phyloP scores from a whole-genome alignment of 2,113 vertebrate genomes.

The Upupa epops region DNA sequence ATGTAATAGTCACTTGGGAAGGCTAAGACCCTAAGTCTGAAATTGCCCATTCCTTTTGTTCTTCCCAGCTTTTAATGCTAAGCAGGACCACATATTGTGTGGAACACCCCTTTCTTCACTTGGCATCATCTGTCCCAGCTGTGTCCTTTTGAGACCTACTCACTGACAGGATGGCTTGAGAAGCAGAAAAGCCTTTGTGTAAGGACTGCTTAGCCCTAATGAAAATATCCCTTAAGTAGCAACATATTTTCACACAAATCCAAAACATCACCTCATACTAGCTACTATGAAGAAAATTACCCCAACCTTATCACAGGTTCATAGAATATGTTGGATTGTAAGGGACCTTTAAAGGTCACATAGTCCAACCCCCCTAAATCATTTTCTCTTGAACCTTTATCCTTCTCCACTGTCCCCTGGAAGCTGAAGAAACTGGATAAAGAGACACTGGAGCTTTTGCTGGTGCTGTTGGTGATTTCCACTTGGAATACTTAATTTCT shows the following conservation, averaged over 20 bases:
- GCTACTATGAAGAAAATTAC: background rate
- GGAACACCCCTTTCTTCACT: background rate
- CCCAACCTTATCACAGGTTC: no score
- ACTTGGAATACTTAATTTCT: background rate
- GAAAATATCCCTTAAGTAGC: background rate
- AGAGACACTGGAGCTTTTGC: background rate
- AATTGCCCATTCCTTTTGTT: no score
- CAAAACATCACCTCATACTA: background rate
- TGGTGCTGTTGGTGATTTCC: background rate
- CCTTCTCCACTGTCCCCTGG: background rate
- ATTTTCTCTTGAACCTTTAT: background rate
- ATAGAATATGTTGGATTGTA: no score
- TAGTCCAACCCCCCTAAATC: no score
- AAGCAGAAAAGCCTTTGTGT: background rate
- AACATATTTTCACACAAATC: background rate
- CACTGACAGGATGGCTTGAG: background rate
- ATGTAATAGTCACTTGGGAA: no score
- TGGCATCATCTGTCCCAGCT: background rate
- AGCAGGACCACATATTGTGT: background rate
- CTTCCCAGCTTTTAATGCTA: no score
- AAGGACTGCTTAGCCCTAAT: background rate
- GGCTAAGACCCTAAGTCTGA: no score
- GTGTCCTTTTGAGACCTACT: no score
- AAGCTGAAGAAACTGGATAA: background rate
- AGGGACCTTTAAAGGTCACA: no score